A percentile compares a stretch with the other conserved stretches of the same genome.
Evolutionary conservation across 2,888 invertebrate genomes (phyloP).

Genomic region (Cheilosia grossa): DNA sequence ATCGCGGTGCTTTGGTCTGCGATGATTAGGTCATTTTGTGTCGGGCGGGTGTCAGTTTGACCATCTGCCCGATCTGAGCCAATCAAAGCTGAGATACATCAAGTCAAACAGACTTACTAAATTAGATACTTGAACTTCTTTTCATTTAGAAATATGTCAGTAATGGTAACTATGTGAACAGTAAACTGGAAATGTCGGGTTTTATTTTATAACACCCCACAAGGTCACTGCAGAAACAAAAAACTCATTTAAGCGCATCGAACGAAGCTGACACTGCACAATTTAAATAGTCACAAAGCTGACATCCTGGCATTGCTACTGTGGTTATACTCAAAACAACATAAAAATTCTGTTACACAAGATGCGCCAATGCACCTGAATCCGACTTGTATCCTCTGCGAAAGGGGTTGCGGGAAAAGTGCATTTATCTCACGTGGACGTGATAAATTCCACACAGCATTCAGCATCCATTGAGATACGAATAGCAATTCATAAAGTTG

Average conservation of each 20-base stretch:
- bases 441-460: constrained; percentile 24
- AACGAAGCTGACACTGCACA: neutral
- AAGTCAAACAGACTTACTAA: too few relatives aligned
- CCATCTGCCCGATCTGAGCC: too few relatives aligned
- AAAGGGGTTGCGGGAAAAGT: neutral
- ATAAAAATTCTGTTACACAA: constrained; percentile 20
- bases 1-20: constrained; percentile 23
- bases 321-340: constrained; percentile 21
- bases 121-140: too few relatives aligned
- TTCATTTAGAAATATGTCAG: too few relatives aligned
- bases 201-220: neutral
- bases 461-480: constrained; percentile 11
- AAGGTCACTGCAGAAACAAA: constrained; percentile 6
- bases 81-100: too few relatives aligned
- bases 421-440: constrained; percentile 53
- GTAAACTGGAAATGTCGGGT: too few relatives aligned
- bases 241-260: neutral
- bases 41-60: too few relatives aligned
- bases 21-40: constrained; percentile 44
- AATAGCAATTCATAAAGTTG: constrained; percentile 63
- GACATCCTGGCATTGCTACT: constrained; percentile 8
- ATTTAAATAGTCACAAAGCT: neutral
- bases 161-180: too few relatives aligned
- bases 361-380: constrained; percentile 4
- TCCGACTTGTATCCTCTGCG: neutral